A percentile compares a stretch with the other conserved stretches of the same genome.
These are phyloP conservation scores for Grammomys surdaster DNA, from an alignment of 2,113 vertebrate species.

Conservation along the genomic window DNA sequence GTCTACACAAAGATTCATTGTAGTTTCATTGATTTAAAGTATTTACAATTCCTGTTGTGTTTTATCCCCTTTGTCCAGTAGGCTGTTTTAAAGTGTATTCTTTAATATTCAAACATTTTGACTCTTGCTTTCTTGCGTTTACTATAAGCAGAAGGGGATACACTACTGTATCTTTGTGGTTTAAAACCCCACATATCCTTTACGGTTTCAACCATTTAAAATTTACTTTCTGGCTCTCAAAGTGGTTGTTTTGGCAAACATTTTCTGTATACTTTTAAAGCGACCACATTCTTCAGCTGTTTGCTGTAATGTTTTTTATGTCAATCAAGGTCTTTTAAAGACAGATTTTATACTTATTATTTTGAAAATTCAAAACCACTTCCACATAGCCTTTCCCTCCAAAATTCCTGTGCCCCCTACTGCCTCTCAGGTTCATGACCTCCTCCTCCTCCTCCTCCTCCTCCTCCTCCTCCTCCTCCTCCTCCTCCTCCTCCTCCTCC, in stretches of 20 bases:
- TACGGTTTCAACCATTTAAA: not conserved
- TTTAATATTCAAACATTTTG: not conserved
- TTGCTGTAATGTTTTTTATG: not conserved
- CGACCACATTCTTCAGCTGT: not conserved
- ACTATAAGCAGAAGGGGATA: not conserved
- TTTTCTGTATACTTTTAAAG: not conserved
- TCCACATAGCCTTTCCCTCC: not conserved
- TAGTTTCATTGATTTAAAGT: not conserved
- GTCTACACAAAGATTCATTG: not conserved
- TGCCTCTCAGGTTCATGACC: not conserved
- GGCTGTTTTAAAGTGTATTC: not conserved
- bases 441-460: too few relatives aligned
- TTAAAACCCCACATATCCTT: not conserved
- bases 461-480: too few relatives aligned
- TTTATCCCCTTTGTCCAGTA: not conserved
- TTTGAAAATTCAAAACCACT: not conserved
- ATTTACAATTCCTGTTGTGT: not conserved
- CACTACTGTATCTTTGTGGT: not conserved
- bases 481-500: too few relatives aligned
- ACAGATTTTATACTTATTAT: not conserved
- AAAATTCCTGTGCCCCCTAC: not conserved
- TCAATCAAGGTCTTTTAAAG: not conserved
- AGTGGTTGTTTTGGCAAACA: not conserved
- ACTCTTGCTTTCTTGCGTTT: not conserved
- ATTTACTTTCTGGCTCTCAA: not conserved